Conservation (phyloP, 64 coral and sea anemone genomes). For the Platygyra sinensis region DNA sequence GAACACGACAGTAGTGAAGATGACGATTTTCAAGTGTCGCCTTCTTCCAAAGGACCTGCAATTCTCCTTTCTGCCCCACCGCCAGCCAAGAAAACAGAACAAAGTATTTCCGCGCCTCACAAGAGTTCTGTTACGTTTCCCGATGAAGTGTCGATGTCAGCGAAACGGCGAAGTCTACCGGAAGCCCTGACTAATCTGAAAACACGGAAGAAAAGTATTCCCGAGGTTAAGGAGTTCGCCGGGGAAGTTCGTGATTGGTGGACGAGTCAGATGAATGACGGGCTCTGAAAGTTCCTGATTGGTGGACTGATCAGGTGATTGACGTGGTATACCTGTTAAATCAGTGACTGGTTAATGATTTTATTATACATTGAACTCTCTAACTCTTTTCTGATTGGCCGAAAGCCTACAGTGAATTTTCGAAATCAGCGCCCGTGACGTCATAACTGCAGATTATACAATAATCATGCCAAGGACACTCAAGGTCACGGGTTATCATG, state of each 20-base stretch:
- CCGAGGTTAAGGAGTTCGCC: slow-evolving; percentile 21
- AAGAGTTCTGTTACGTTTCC: slow-evolving; percentile 50
- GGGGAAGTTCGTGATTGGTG: slow-evolving; percentile 44
- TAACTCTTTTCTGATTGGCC: no score
- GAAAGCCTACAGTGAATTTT: no score
- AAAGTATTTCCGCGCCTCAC: not conserved
- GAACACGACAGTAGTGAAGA: slow-evolving; percentile 41
- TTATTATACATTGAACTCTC: no score
- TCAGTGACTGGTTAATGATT: no score
- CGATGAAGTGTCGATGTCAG: slow-evolving; percentile 9
- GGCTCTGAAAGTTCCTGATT: no score
- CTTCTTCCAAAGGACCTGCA: slow-evolving; percentile 6
- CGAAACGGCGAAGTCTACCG: slow-evolving; percentile 26
- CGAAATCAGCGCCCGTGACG: no score
- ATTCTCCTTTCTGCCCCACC: slow-evolving; percentile 27
- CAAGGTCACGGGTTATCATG: no score
- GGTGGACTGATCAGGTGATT: no score
- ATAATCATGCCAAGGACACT: no score
- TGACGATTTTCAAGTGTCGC: not conserved
- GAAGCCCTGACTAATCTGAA: not conserved
- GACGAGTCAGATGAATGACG: no score
- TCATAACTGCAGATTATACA: no score
- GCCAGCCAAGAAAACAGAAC: not conserved
- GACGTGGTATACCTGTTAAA: no score
- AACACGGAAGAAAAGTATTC: slow-evolving; percentile 8